Percentiles rank a stretch among this genome's conserved stretches.
phyloP scores from a whole-genome alignment of 1,140 invertebrate species.

The Nebria ingens region DNA sequence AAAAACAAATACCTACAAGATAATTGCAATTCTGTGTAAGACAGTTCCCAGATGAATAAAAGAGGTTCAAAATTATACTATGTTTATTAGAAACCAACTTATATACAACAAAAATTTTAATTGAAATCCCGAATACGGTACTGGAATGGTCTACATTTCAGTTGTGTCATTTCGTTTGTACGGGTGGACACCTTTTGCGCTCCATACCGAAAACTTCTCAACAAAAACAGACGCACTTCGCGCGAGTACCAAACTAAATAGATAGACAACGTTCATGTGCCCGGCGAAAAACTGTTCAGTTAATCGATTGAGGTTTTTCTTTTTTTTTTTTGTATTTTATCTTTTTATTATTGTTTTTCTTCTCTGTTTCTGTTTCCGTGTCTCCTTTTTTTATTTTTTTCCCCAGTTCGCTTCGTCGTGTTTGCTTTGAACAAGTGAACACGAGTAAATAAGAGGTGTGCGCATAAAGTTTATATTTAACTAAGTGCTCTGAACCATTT shows the following conservation, averaged over 20 bases:
- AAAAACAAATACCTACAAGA: too few relatives aligned
- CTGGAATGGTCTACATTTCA: too few relatives aligned
- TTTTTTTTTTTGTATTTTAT: background rate
- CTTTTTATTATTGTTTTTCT: too few relatives aligned
- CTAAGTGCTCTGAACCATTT: background rate
- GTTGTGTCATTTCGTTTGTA: too few relatives aligned
- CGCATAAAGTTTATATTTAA: background rate
- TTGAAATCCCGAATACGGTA: too few relatives aligned
- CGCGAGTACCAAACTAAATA: background rate
- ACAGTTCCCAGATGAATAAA: too few relatives aligned
- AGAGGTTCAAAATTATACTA: too few relatives aligned
- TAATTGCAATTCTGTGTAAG: too few relatives aligned
- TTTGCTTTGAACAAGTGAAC: constrained; percentile 5
- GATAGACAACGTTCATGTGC: background rate
- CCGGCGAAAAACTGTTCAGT: background rate
- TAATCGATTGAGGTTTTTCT: background rate
- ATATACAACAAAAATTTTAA: too few relatives aligned
- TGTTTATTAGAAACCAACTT: too few relatives aligned
- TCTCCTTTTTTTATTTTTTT: too few relatives aligned
- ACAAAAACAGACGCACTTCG: background rate
- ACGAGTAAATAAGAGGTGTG: background rate
- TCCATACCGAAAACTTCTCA: background rate
- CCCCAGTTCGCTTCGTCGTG: background rate
- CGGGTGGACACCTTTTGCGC: background rate
- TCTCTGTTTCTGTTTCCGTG: background rate